Base-by-base conservation (phyloP, 2,113 vertebrate species). In the Silurus meridionalis region DNA sequence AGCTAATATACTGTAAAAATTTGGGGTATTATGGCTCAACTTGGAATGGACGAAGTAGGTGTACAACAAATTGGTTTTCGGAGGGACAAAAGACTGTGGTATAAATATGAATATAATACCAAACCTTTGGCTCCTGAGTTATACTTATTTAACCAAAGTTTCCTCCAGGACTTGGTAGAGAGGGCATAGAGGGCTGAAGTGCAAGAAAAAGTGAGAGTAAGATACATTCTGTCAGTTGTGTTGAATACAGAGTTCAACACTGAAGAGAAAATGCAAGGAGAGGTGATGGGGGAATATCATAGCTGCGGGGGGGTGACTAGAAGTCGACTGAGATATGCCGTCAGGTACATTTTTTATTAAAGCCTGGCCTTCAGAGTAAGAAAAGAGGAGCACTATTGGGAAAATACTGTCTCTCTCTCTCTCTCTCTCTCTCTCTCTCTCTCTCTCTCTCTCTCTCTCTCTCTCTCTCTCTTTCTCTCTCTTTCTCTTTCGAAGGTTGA, bases 241-340 rank as follows among this genome's bases (percentile, higher is more conserved):
- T n/a, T 84, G 71, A 83, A 79, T 67, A 67, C 84, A 85, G 72
- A 85, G 74, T 57, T 89, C 82, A 77, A 64, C n/a, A 25, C 37
- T 53, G n/a, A 53, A 87, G 71, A 71, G 57, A 82, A 75, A 57
- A 71, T 83, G 63, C 64, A 53, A 84, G 81, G 75, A 66, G 46
- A 81, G 63, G 77, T 60, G 77, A 77, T 37, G 14, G 28, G 78
- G 69, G 81, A 83, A 60, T 71, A 82, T 67, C 71, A 69, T 28
- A 71, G 71, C 37, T 37, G 37, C 37, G 23, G 69, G 55, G 37
- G 11, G 9, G 46, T 66, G 66, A 83, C 21, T 53, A 69, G 61
- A 74, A 60, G 21, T 63, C 50, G 46, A 84, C 52, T n/a, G 25
- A 67, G 37, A 84, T 52, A 85, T 80, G 60, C 46, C 74, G 75